Conservation (phyloP, 64 coral and sea anemone species). For the Montipora cactus region DNA sequence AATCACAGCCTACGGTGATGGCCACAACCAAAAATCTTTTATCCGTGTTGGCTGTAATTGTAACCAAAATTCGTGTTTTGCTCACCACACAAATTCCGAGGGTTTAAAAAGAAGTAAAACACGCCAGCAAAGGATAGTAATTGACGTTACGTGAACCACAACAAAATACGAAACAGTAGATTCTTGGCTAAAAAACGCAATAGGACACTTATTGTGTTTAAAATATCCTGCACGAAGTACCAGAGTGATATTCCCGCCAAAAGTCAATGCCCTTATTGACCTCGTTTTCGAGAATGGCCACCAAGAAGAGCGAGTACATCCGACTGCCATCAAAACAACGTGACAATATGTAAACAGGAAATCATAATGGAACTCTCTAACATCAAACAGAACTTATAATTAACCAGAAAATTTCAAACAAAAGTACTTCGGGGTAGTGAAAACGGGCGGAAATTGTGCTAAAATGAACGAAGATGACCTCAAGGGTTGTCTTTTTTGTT, state of each 20-base stretch:
- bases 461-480: neutral
- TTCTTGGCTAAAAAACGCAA: neutral
- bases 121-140: neutral
- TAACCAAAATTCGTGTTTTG: neutral
- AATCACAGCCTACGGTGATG: too few relatives aligned
- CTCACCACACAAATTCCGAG: neutral
- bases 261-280: too few relatives aligned
- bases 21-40: too few relatives aligned
- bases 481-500: neutral
- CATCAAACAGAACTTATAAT: neutral
- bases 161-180: neutral
- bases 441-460: neutral
- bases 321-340: too few relatives aligned
- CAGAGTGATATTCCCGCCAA: neutral
- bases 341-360: neutral
- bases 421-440: neutral
- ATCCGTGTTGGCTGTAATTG: neutral
- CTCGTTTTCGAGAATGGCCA: too few relatives aligned
- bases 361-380: neutral
- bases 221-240: neutral
- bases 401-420: constrained; percentile 3
- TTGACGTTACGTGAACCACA: neutral
- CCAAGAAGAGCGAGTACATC: too few relatives aligned
- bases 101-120: neutral
- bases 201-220: too few relatives aligned